Base-by-base conservation (phyloP, 2,888 invertebrate species). In the Campoplex capitator region DNA sequence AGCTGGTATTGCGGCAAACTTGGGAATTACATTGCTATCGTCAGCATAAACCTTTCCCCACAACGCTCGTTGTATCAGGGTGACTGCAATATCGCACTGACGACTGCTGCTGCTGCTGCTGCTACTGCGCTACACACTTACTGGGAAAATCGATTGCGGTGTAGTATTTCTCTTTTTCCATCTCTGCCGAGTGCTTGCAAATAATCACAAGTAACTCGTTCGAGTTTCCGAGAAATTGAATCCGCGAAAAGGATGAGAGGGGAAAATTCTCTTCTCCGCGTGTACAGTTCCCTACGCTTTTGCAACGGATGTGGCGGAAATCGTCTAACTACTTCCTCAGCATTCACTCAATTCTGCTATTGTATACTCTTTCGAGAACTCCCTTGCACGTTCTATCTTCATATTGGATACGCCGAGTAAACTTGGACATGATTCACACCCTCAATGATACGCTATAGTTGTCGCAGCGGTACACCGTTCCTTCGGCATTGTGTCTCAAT, bases 361-460 rank as follows among this genome's bases (percentile, higher is more conserved):
- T 62, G 80, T 85, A 71, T 74, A 65, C 71, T 65, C 58, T 32
- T 54, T 71, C 35, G 76, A 75, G 32, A 42, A 73, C 78, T 81
- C 62, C 83, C 48, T 67, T 74, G 77, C 54, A 42, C 9, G n/a
- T 65, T 28, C 83, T 45, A 79, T 73, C 85, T 85, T 79, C 82
- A 87, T 87, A 68, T 78, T 68, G 71, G 76, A 76, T 67, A 38
- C 78, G 70, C 75, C 62, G 13, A 88, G 89, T 89, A 88, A 89
- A 88, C 88, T 89, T 88, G 70, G 85, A 84, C 88, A 85, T 89
- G 88, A 89, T 89, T 88, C 88, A 87, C 88, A 88, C 85, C 83
- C 84, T 71, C 71, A 68, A 70, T 42, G 71, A 75, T 85, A 73
- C 79, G 35, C 42, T 13, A 56, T 71, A 23, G 56, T 54, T 62